Conservation (phyloP, 2,797 vertebrate species). For the Paguma larvata region DNA sequence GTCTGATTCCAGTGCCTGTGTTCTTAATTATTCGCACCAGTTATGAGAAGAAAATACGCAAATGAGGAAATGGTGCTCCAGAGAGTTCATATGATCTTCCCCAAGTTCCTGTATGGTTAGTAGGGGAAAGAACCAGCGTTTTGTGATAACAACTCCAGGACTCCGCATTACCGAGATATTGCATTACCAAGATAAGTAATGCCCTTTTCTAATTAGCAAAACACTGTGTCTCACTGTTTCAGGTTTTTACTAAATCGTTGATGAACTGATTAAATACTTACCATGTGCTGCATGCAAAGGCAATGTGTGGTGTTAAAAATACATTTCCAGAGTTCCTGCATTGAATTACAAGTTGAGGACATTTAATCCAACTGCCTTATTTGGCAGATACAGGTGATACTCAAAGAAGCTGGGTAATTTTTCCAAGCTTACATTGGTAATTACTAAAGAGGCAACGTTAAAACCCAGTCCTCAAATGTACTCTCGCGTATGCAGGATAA, state of each 20-base stretch:
- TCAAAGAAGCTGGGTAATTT: constrained; percentile 30
- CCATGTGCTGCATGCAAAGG: not conserved
- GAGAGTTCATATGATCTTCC: not conserved
- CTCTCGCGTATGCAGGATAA: not conserved
- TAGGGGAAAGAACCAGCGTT: not conserved
- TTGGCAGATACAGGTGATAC: constrained; percentile 40
- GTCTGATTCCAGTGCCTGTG: not conserved
- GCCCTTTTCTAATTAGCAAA: constrained; percentile 37
- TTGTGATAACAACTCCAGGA: not conserved
- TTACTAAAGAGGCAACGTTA: not conserved
- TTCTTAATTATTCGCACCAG: not conserved
- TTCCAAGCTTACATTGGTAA: not conserved
- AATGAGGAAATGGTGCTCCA: not conserved
- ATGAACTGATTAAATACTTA: constrained; percentile 34
- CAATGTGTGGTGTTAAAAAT: constrained; percentile 17
- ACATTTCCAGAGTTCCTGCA: constrained; percentile 4
- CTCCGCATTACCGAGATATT: not conserved
- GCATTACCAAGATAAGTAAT: not conserved
- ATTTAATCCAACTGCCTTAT: not conserved
- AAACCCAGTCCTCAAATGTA: not conserved
- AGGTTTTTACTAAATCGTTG: not conserved
- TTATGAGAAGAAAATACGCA: not conserved
- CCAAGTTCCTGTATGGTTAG: not conserved
- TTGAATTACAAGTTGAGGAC: constrained; percentile 38
- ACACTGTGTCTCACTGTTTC: not conserved